Evolutionary conservation across 2,113 vertebrate genomes (phyloP), one percentile per base, ranked within the genome.

Genomic region (Poeciliopsis occidentalis): DNA sequence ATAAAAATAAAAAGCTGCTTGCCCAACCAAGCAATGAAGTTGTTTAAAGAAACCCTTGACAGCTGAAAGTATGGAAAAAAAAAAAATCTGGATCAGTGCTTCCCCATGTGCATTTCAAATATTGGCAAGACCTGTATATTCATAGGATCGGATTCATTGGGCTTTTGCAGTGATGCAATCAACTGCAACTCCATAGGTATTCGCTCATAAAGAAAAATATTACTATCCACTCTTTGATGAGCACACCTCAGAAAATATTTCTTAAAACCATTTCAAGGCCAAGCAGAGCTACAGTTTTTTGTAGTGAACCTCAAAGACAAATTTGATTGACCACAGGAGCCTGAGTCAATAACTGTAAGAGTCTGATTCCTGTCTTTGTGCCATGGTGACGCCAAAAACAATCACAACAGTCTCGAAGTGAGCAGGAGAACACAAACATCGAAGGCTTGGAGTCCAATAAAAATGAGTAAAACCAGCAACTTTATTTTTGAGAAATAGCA

Each of bases 101-200:
- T 61, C 13, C 60, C 30, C 67, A 32, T 30, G 2, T 64, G 17
- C 62, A 64, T 75, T 77, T 77, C 7, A 29, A 47, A 78, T 60
- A 75, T 67, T 76, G 74, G 73, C 54, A 82, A 65, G 67, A 63
- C 66, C 69, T 68, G 10, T 72, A 32, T 71, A 17, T 70, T 82
- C 39, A 37, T 27, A 24, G 27, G 66, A 71, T 34, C 7, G 15
- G n/a, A 57, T 57, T 57, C 24, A 31, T 17, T 74, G 4, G 12
- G 32, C 12, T 44, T 82, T 71, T 39, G 15, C 60, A 80, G 32
- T 89, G 86, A 87, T 82, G 86, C 69, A 85, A 91, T 75, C 69
- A 1, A 67, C 22, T 67, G 85, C 24, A 91, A 84, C 75, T 78
- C 70, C 75, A 79, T 79, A 87, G 80, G 85, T 78, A 64, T 63